Conservation (phyloP, 2,888 invertebrate species). For the Erebia epiphron region DNA sequence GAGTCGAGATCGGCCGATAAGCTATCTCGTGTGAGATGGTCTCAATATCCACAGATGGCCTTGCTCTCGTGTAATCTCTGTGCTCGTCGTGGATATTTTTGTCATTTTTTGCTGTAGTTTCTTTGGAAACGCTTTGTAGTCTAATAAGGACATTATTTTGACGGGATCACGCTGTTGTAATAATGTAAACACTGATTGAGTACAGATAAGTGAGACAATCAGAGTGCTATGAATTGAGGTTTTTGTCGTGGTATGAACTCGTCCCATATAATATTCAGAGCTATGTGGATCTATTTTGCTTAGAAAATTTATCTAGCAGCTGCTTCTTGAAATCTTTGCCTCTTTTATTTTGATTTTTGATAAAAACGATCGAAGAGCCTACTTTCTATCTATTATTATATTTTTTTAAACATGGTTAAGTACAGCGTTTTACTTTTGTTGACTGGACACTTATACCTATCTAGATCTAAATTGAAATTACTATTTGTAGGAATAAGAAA, state of each 20-base stretch:
- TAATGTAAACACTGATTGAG: conserved; percentile 81
- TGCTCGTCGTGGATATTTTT: conserved; percentile 69
- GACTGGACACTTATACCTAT: no score
- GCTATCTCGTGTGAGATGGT: conserved; percentile 79
- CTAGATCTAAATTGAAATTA: no score
- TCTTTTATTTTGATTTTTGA: conserved; percentile 1
- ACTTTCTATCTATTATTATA: no score
- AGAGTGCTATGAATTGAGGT: conserved; percentile 59
- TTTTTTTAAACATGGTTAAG: no score
- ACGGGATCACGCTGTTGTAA: conserved; percentile 73
- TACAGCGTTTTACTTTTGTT: no score
- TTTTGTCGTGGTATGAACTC: conserved; percentile 40
- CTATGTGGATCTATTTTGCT: conserved; percentile 19
- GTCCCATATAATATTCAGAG: conserved; percentile 24
- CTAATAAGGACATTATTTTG: conserved; percentile 83
- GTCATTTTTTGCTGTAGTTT: conserved; percentile 76
- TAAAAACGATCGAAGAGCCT: no score
- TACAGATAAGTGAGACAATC: conserved; percentile 79
- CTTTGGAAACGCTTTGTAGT: conserved; percentile 78
- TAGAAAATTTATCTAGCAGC: conserved; percentile 24
- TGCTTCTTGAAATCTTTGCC: conserved; percentile 16
- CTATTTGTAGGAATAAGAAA: no score
- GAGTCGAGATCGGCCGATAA: conserved; percentile 78
- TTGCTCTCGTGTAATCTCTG: conserved; percentile 76
- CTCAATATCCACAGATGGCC: conserved; percentile 83